A percentile compares a stretch with the other conserved stretches of the same genome.
These are phyloP conservation scores for Chunga burmeisteri DNA, from an alignment of 2,113 vertebrate species.

Conservation along the genomic window DNA sequence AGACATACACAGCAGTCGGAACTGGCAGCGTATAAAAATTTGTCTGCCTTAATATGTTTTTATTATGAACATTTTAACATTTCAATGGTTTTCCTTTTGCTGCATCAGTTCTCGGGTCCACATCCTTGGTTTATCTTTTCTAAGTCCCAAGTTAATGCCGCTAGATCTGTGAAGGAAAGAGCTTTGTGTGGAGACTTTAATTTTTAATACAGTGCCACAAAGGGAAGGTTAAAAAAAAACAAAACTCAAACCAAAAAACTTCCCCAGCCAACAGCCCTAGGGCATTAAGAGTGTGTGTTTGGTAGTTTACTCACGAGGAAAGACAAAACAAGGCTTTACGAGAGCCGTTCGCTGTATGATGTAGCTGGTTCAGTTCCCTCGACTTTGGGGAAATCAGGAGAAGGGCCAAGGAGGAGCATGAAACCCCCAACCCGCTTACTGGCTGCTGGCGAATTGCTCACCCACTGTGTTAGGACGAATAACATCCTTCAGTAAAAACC, in stretches of 20 bases:
- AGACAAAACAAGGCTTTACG: background rate
- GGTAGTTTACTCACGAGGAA: rapidly evolving
- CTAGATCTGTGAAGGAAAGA: background rate
- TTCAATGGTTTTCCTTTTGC: background rate
- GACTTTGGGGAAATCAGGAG: background rate
- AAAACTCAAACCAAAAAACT: background rate
- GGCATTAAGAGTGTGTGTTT: background rate
- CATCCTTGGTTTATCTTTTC: background rate
- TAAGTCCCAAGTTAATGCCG: background rate
- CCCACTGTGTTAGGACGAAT: rapidly evolving
- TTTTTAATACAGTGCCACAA: background rate
- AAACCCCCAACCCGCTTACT: too few species aligned
- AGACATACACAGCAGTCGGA: rapidly evolving
- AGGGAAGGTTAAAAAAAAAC: background rate
- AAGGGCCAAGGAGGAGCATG: background rate
- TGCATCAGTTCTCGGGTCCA: background rate
- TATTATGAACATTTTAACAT: rapidly evolving
- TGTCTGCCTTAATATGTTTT: background rate
- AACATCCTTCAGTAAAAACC: background rate
- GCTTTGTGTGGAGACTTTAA: background rate
- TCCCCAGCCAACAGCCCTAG: background rate
- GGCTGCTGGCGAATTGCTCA: background rate
- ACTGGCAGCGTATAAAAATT: background rate
- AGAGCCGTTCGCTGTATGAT: rapidly evolving
- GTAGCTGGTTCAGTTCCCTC: background rate